A percentile compares a stretch with the other conserved stretches of the same genome.
These are phyloP conservation scores for Threskiornis aethiopicus DNA, from an alignment of 2,797 vertebrate species.

Conservation along the genomic window DNA sequence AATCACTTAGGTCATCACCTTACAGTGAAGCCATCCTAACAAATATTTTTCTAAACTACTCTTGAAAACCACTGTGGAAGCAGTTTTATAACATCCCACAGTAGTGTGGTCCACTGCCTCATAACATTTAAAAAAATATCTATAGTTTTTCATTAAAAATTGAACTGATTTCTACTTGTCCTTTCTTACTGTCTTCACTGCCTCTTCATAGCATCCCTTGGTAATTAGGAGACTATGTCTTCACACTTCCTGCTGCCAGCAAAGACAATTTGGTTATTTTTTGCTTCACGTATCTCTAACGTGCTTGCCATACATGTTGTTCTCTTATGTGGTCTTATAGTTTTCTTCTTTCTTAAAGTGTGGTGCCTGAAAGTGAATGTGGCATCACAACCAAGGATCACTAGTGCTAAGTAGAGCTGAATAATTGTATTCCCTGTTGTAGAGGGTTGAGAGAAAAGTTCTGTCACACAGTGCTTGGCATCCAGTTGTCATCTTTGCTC, in stretches of 20 bases:
- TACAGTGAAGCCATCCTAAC: not conserved
- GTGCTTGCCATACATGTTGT: not conserved
- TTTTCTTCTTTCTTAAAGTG: not conserved
- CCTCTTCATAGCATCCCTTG: not conserved
- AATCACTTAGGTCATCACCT: not conserved
- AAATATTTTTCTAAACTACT: not conserved
- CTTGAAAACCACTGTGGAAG: not conserved
- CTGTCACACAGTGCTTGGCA: not conserved
- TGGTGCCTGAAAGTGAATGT: not conserved
- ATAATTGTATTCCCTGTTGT: not conserved
- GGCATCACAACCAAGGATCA: not conserved
- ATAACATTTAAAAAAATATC: not conserved
- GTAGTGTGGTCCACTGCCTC: not conserved
- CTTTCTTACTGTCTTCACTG: not conserved
- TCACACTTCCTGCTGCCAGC: not conserved
- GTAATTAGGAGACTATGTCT: not conserved
- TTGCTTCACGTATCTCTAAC: not conserved
- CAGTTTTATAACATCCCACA: not conserved
- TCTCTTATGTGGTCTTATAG: not conserved
- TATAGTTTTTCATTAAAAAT: not conserved
- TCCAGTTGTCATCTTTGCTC: not conserved
- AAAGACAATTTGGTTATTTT: not conserved
- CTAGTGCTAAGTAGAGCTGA: conserved; percentile 11
- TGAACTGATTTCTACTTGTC: not conserved
- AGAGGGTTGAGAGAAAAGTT: not conserved